Conservation (phyloP, 1,140 invertebrate genomes). For the Tetragonula clypearis region DNA sequence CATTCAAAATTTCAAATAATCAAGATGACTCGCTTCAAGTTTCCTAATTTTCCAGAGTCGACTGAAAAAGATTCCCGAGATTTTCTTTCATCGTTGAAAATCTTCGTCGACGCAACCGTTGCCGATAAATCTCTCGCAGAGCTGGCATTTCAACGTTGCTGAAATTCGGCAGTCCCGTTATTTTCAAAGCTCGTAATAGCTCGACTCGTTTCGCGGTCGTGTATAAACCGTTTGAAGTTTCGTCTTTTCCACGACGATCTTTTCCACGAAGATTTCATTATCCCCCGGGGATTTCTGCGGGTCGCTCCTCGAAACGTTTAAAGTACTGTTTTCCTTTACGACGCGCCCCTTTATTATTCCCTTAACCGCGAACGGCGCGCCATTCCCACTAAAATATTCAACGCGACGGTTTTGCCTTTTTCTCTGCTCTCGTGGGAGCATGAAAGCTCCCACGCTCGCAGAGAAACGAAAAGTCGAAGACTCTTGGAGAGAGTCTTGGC, state of each 20-base stretch:
- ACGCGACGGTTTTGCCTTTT: not conserved
- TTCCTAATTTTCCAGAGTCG: too few relatives aligned
- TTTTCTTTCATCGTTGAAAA: too few relatives aligned
- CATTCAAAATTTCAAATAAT: too few relatives aligned
- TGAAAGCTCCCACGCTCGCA: not conserved
- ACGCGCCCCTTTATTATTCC: slow-evolving; percentile 30
- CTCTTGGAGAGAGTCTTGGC: not conserved
- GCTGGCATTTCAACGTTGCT: not conserved
- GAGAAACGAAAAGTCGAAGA: not conserved
- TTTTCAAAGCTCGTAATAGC: not conserved
- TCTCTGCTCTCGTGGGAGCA: not conserved
- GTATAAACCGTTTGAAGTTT: not conserved
- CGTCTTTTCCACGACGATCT: not conserved
- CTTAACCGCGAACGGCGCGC: slow-evolving; percentile 15
- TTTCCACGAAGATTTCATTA: not conserved
- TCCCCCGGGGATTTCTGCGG: not conserved
- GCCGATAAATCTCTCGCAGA: too few relatives aligned
- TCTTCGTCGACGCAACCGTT: too few relatives aligned
- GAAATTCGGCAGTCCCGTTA: not conserved
- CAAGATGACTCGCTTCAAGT: too few relatives aligned
- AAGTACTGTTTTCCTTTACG: slow-evolving; percentile 22
- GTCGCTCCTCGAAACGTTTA: not conserved
- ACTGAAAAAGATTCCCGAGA: too few relatives aligned
- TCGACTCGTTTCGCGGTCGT: too few relatives aligned
- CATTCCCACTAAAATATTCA: slow-evolving; percentile 32